Conservation (phyloP, 1,140 invertebrate genomes). For the Drosophila willistoni region DNA sequence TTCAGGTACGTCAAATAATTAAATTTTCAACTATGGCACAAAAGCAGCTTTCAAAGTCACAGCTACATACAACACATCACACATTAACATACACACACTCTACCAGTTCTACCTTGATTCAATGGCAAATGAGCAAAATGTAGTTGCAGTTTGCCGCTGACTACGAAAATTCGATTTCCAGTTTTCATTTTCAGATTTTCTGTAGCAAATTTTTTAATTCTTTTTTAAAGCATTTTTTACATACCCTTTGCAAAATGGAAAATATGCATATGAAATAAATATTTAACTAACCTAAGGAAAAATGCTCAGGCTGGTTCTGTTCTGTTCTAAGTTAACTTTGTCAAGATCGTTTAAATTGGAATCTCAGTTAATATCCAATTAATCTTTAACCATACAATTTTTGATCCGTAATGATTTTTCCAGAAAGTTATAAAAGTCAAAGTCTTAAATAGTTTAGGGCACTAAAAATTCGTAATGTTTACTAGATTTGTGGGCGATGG, state of each 20-base stretch:
- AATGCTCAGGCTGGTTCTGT: too few species aligned
- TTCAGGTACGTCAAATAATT: conserved; percentile 68
- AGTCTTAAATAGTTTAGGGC: not conserved
- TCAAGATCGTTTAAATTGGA: too few species aligned
- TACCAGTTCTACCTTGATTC: conserved; percentile 33
- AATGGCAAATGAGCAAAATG: conserved; percentile 67
- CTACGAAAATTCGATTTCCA: conserved; percentile 68
- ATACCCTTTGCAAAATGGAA: not conserved
- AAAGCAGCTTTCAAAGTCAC: conserved; percentile 70
- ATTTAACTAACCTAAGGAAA: too few species aligned
- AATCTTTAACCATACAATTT: too few species aligned
- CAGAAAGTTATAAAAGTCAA: too few species aligned
- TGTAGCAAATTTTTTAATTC: conserved; percentile 32
- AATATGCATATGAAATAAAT: not conserved
- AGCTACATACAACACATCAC: conserved; percentile 23
- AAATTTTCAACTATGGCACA: conserved; percentile 73
- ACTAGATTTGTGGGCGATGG: not conserved
- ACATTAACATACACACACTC: conserved; percentile 15
- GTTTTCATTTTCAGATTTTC: conserved; percentile 57
- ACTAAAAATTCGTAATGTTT: conserved; percentile 32
- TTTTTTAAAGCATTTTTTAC: not conserved
- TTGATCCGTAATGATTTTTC: too few species aligned
- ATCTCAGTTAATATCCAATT: too few species aligned
- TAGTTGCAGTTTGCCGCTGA: conserved; percentile 17
- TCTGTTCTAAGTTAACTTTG: too few species aligned